phyloP scores from a whole-genome alignment of 2,113 vertebrate species.

The Xyliphius kryptos region DNA sequence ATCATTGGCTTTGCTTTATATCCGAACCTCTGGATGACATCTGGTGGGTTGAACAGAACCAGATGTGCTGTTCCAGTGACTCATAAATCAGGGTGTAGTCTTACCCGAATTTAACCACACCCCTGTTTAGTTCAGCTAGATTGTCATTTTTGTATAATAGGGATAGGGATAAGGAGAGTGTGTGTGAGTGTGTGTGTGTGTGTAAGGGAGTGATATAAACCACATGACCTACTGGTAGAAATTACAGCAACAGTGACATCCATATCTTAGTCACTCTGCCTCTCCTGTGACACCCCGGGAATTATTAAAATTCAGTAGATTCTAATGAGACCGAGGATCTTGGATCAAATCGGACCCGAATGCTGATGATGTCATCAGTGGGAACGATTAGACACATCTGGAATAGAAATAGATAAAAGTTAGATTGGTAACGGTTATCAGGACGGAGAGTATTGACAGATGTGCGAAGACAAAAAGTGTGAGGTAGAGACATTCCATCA shows the following conservation, averaged over 20 bases:
- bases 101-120: constrained; percentile 7
- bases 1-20: not conserved
- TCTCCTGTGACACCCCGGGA: constrained; percentile 16
- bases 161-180: not conserved
- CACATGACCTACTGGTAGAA: not conserved
- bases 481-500: too few species aligned
- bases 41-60: constrained; percentile 28
- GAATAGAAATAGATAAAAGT: too few species aligned
- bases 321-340: too few species aligned
- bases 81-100: constrained; percentile 19
- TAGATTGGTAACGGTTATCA: too few species aligned
- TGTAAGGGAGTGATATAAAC: too few species aligned
- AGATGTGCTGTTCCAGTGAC: constrained; percentile 35
- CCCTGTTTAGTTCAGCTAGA: not conserved
- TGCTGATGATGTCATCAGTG: too few species aligned
- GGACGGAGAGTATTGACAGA: too few species aligned
- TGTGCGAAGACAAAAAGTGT: too few species aligned
- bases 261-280: not conserved
- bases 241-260: constrained; percentile 18
- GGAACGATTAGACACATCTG: too few species aligned
- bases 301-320: too few species aligned
- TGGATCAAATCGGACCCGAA: too few species aligned
- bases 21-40: constrained; percentile 21
- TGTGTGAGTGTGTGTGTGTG: not conserved
- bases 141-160: not conserved